Evolutionary conservation across 2,797 vertebrate species (phyloP), one percentile per base, ranked within the genome.

Genomic region (Dendrocincla fuliginosa): DNA sequence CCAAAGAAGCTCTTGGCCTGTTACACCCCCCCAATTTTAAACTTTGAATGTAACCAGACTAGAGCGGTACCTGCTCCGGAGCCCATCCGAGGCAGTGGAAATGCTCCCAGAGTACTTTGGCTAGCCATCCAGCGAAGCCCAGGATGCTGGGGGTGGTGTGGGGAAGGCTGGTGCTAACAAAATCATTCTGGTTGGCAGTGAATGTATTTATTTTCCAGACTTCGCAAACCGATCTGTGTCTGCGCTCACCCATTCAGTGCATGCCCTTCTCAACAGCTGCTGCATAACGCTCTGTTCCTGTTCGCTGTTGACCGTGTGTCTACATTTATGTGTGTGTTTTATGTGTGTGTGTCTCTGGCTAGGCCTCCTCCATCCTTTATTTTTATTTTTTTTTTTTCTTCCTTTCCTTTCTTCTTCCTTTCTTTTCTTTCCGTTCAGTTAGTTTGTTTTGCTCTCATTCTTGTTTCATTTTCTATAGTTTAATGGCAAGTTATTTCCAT

Each of bases 401-500:
- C 4, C 49, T 87, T 92, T 84, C 42, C 87, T 95, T 86, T 52
- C 39, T 90, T 65, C 22, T 91, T 93, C 19, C 37, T 87, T 87
- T 82, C 30, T 71, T 91, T 92, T 73, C 35, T 75, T 95, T 95
- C 52, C 0, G 1, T 93, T 97, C 78, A 9, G n/a, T 92, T 93
- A 55, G 57, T 87, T 94, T 74, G 39, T 73, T 96, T 95, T 87
- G 65, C 60, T 91, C 67, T 93, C 55, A 52, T 96, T 69, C 52
- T 69, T 19, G 25, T 88, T 96, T 93, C 2, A 2, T 90, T 96
- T 86, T 96, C 64, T 96, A 91, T 97, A 61, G 89, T 97, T 97
- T 97, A 92, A 97, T 83, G 94, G 95, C 97, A 96, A 94, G 83
- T n/a, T 97, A 97, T 97, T 89, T 92, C 87, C 98, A 98, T 98